phyloP scores from a whole-genome alignment of 2,113 vertebrate species.

The human region DNA sequence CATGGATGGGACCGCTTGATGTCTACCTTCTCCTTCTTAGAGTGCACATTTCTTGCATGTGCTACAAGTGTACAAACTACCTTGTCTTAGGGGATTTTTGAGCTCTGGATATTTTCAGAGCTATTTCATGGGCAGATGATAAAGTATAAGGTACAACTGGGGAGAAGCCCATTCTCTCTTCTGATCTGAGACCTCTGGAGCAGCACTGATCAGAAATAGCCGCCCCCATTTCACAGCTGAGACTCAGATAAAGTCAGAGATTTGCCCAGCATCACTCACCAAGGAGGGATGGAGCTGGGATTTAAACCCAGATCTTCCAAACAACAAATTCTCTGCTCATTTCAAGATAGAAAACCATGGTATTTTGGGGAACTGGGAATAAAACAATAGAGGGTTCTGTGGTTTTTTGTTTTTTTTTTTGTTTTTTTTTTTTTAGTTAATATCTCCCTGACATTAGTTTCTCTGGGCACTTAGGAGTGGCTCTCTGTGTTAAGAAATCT shows the following conservation, averaged over 20 bases:
- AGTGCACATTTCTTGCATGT: too few relatives aligned
- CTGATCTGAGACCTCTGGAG: not conserved
- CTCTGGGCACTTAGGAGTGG: not conserved
- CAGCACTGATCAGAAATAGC: not conserved
- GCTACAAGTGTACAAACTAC: not conserved
- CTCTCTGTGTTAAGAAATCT: not conserved
- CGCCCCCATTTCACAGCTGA: not conserved
- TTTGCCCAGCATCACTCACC: not conserved
- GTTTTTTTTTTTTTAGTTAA: not conserved
- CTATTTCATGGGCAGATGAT: not conserved
- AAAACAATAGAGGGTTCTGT: not conserved
- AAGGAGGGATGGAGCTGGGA: not conserved
- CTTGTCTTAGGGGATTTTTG: not conserved
- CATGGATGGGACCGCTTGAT: rapidly evolving
- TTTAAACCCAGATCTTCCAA: not conserved
- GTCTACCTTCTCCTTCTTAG: not conserved
- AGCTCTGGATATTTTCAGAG: not conserved
- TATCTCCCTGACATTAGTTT: not conserved
- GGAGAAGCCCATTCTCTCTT: not conserved
- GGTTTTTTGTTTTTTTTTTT: not conserved
- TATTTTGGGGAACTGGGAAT: not conserved
- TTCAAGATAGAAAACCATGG: not conserved
- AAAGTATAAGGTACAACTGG: not conserved
- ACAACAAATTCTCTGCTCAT: not conserved
- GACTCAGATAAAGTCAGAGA: not conserved